phyloP scores from a whole-genome alignment of 2,888 invertebrate genomes.

The Epinotia bilunana region DNA sequence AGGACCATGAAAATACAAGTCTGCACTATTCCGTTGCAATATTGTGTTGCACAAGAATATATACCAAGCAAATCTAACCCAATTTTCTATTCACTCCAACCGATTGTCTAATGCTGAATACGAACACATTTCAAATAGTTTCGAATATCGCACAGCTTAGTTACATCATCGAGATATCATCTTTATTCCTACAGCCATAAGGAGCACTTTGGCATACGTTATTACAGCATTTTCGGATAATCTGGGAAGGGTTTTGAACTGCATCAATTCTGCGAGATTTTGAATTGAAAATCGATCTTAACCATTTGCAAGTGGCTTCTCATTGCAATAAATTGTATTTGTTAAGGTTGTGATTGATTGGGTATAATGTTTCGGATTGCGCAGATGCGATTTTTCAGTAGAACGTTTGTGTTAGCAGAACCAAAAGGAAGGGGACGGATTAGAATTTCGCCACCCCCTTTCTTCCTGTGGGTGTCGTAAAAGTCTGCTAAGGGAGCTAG shows the following conservation, averaged over 20 bases:
- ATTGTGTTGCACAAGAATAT: background rate
- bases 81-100: constrained; percentile 24
- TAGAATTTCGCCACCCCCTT: too few relatives aligned
- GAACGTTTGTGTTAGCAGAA: too few relatives aligned
- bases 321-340: constrained; percentile 25
- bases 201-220: background rate
- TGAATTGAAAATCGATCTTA: constrained; percentile 37
- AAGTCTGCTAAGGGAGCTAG: too few relatives aligned
- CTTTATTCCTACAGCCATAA: constrained; percentile 1
- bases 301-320: constrained; percentile 20
- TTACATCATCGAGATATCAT: background rate
- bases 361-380: background rate
- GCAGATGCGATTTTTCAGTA: background rate
- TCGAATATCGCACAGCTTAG: background rate
- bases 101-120: constrained; percentile 28
- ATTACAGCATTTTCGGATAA: constrained; percentile 17
- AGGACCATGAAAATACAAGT: too few relatives aligned
- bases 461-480: too few relatives aligned
- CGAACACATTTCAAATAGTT: constrained; percentile 26
- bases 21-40: too few relatives aligned
- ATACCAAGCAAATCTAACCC: background rate
- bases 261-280: constrained; percentile 36
- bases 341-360: background rate
- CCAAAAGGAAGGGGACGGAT: too few relatives aligned
- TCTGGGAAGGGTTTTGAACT: constrained; percentile 14